Conservation (phyloP, 2,113 vertebrate species). For the Ancistrus triradiatus region DNA sequence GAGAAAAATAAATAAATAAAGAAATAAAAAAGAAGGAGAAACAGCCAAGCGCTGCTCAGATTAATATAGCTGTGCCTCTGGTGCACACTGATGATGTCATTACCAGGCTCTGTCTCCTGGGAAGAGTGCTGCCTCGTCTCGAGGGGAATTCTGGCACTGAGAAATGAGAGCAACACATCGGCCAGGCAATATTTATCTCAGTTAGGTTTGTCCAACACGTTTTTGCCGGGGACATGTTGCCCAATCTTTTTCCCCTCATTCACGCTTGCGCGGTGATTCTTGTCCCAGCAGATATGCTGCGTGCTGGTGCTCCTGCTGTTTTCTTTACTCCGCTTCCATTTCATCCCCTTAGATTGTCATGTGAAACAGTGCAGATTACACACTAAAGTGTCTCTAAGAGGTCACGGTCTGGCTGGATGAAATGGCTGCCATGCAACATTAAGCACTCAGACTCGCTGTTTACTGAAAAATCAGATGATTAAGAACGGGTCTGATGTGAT, state of each 20-base stretch:
- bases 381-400: too few species aligned
- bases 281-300: conserved; percentile 24
- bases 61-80: conserved; percentile 42
- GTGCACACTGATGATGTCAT: conserved; percentile 46
- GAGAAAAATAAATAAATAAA: conserved; percentile 12
- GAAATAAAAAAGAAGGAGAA: not conserved
- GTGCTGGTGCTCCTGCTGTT: conserved; percentile 2
- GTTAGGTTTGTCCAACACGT: conserved; percentile 43
- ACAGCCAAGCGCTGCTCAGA: conserved; percentile 21
- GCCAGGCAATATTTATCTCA: conserved; percentile 43
- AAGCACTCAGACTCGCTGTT: too few species aligned
- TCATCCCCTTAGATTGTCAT: not conserved
- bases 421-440: too few species aligned
- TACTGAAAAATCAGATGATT: too few species aligned
- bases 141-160: conserved; percentile 30
- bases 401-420: too few species aligned
- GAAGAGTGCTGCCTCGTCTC: conserved; percentile 22
- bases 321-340: conserved; percentile 16
- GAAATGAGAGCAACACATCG: conserved; percentile 28
- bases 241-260: conserved; percentile 14
- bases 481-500: too few species aligned
- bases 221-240: conserved; percentile 30
- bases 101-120: conserved; percentile 24
- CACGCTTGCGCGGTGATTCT: conserved; percentile 31
- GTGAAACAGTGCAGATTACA: conserved; percentile 5